Base-by-base conservation (phyloP, 2,113 vertebrate genomes). In the Drymodes brunneopygia region DNA sequence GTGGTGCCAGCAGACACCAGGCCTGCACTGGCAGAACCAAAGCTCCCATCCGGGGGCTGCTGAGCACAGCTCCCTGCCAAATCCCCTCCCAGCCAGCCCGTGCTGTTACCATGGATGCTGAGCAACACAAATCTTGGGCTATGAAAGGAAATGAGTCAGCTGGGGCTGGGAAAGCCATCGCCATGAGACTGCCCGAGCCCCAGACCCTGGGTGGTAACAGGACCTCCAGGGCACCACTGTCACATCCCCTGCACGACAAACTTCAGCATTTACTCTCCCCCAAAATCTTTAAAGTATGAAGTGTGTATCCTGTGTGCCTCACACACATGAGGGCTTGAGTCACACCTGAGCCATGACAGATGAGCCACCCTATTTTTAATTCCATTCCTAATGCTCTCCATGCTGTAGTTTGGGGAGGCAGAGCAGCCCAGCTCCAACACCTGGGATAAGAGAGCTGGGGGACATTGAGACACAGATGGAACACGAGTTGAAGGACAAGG, bases 1-100 rank as follows among this genome's bases (percentile, higher is more conserved):
- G 28, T 0, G 0, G 19, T 1, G 1, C 38, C 56, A 51, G 44
- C 44, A 53, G 23, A 60, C 2, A 6, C 15, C 75, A 69, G 80
- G 10, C 6, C 73, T 38, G 53, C 6, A 2, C n/a, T 27, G 58
- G 72, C 50, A 36, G 20, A 2, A 64, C 33, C 65, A 72, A 29
- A 44, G 2, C 65, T 19, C 33, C 27, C 1, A 1, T 1, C 12
- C 0, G 1, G 91, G 87, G 61, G 51, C 64, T 82, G 81, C 90
- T 2, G 40, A 69, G 80, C 75, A n/a, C 64, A 83, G 9, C 47
- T 50, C 73, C 77, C 47, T 10, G 44, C 73, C 81, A 60, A 15
- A 51, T 7, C 35, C 22, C 25, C 51, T 62, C 84, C 35, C 38
- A 28, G 60, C 0, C 5, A 86, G 21, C 13, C n/a, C 0, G 2